Base-by-base conservation (phyloP, 2,888 invertebrate species). In the Cephus runcator region DNA sequence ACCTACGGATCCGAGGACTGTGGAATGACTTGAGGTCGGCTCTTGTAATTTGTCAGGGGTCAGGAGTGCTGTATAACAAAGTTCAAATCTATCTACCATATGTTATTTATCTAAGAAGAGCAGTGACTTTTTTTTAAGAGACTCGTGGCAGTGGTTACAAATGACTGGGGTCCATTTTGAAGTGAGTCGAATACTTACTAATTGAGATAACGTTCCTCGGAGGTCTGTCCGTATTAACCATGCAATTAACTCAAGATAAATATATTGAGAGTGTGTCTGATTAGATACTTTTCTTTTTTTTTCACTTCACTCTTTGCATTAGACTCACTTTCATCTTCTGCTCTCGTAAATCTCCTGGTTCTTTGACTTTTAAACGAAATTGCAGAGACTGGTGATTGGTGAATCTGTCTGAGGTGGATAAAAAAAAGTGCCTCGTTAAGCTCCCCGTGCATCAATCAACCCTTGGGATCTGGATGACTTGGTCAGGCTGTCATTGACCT, bases 111-210 rank as follows among this genome's bases (percentile, higher is more conserved):
- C 23, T 12, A 23, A 15, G 35, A 11, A 34, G 74, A n/a, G 34
- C 23, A 30, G n/a, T 30, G 69, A 23, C 34, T 71, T 34, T 71
- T 31, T 34, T 30, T 15, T 36, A 12, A 34, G 33, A 69, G 69
- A 31, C 76, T 73, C 76, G 73, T n/a, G 68, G 73, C 34, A 31
- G 73, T 77, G 69, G 56, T 56, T 56, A 56, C 56, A 56, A 56
- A 56, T 56, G 56, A 56, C 56, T 56, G 56, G 56, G 23, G 56
- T 56, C 56, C 56, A 56, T 56, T 56, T 56, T 23, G 56, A 56
- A 56, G 56, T 23, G 23, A 23, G 56, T 56, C 56, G 23, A 56
- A 56, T 56, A 56, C 56, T 23, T 56, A 56, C 56, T 56, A 56
- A 56, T 56, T 56, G 56, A 56, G 56, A 56, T 56, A 56, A 56